Percentiles rank a stretch among this genome's conserved stretches.
These are phyloP conservation scores for Sitobion miscanthi DNA, from an alignment of 1,140 invertebrate genomes.

Conservation along the genomic window DNA sequence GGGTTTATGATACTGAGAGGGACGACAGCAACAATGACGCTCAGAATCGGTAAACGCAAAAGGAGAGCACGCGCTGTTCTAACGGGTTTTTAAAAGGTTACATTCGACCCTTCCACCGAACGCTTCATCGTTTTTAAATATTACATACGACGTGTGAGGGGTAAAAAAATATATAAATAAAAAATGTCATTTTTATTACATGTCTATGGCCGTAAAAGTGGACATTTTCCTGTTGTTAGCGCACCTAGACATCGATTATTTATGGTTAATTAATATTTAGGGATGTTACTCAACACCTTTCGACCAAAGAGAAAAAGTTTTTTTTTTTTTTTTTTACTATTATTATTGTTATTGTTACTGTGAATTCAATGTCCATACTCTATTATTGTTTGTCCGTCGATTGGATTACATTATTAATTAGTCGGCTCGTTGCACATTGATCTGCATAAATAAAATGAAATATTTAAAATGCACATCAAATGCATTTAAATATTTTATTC, in stretches of 20 bases:
- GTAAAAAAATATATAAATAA: neutral
- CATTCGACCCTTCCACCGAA: neutral
- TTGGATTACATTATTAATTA: neutral
- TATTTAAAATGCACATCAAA: neutral
- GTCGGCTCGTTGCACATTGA: neutral
- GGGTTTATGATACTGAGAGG: too few relatives aligned
- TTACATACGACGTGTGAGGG: neutral
- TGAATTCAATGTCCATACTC: neutral
- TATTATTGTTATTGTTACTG: neutral
- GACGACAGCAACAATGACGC: neutral
- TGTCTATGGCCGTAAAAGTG: neutral
- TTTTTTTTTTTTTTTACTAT: neutral
- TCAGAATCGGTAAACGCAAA: neutral
- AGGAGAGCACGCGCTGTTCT: neutral
- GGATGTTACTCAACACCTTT: neutral
- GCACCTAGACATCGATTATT: neutral
- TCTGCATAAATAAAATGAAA: neutral
- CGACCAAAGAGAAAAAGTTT: neutral
- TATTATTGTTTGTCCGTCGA: neutral
- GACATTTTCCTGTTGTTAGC: neutral
- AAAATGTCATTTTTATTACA: neutral
- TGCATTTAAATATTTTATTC: neutral
- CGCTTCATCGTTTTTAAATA: constrained; percentile 7
- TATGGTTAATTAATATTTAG: constrained; percentile 30
- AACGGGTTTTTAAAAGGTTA: constrained; percentile 38